Base-by-base conservation (phyloP, 2,797 vertebrate species). In the Eupleurogrammus muticus region DNA sequence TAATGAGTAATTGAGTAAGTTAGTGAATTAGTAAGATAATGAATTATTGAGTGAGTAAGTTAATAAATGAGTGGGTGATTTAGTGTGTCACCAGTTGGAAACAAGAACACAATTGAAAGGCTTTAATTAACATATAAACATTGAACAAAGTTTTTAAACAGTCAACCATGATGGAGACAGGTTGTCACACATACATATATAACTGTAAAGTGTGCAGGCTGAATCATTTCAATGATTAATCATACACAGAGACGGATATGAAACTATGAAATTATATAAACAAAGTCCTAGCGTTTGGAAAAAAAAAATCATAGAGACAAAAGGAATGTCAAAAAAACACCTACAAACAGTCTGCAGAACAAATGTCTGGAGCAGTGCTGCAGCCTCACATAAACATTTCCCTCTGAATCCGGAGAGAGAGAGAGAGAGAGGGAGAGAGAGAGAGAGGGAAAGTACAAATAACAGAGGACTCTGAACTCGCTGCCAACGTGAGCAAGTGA, bases 401-500 rank as follows among this genome's bases (percentile, higher is more conserved):
- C 74, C 49, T 49, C 21, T 52, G 42, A 70, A 47, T 64, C 52
- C 61, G 46, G 46, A 72, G 50, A 52, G 57, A 67, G 46, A 24
- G 12, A 35, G 21, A 23, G 14, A n/a, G 46, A 72, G 50, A 52
- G 57, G 64, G 46, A 24, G 12, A 35, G 21, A n/a, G 46, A 72
- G 50, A 52, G 57, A 67, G 46, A 24, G 12, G 21, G 21, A 66
- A 23, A 63, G 61, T 57, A 40, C 62, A 72, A 80, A 71, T 61
- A 66, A 66, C 21, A 35, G 28, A 38, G 63, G 53, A 42, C 20
- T 42, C 24, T 40, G 3, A 36, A 34, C 52, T 35, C 10, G 17
- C 54, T 77, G 73, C 80, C 72, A 72, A 77, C 28, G 20, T 59
- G 44, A 66, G 20, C 21, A 48, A 83, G 70, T 38, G 72, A 50